Base-by-base conservation (phyloP, 2,113 vertebrate species). In the Tursiops truncatus region DNA sequence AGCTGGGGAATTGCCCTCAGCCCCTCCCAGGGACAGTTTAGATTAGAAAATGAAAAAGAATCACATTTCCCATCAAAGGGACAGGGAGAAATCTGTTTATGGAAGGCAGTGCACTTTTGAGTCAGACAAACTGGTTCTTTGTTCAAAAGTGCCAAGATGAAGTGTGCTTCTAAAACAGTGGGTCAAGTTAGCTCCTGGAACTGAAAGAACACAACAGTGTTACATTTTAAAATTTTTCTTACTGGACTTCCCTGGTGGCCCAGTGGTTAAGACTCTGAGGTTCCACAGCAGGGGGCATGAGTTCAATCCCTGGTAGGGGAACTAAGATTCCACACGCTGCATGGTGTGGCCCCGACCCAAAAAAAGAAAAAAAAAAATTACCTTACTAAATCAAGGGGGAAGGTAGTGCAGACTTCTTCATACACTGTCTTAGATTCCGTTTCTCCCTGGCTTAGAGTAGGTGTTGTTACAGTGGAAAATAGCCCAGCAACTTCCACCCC, bases 31-130 rank as follows among this genome's bases (percentile, higher is more conserved):
- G 62, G 91, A 28, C 25, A 47, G 68, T 83, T 73, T 6, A 38
- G 77, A 92, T 96, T 20, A 85, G 77, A 76, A 94, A 91, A 70
- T 44, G 53, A 63, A 44, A 95, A 93, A 56, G 60, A 36, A 68
- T 65, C 7, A 4, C 58, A 2, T 63, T 53, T 80, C 86, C 58
- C 28, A 10, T 74, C 31, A 50, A 86, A 89, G 82, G 36, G 70
- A 87, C 62, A 21, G 31, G 25, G 56, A 94, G 60, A 58, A 65
- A 86, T 14, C 0, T 38, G 68, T 76, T 96, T 62, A 26, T 12
- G 28, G 70, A 84, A 95, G 83, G 53, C 38, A 3, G 8, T 2
- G 58, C 2, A 18, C 77, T 95, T 74, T 44, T 4, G 14, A 62
- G 85, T 38, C 65, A 68, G 62, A 95, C 60, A 86, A 95, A 88